phyloP scores from a whole-genome alignment of 35 echinoderm and acorn worm genomes.

The Heliocidaris tuberculata region DNA sequence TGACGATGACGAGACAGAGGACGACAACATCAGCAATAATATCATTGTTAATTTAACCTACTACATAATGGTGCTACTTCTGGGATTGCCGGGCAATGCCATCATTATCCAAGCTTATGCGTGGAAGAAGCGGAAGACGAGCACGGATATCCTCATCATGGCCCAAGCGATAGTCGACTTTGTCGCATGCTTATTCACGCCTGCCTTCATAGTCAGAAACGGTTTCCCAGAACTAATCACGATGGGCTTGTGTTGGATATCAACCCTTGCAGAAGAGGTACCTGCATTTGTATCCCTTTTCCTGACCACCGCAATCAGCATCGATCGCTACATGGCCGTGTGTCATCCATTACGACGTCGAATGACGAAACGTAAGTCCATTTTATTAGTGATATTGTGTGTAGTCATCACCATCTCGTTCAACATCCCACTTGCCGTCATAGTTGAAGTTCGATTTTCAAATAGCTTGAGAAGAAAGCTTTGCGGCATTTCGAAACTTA shows the following conservation, averaged over 20 bases:
- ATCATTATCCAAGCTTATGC: neutral
- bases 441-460: neutral
- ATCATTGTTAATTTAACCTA: neutral
- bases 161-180: constrained; percentile 34
- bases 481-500: neutral
- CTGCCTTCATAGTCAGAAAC: neutral
- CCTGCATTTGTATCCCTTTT: neutral
- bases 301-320: constrained; percentile 12
- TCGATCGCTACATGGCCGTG: constrained; percentile 45
- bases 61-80: neutral
- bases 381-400: neutral
- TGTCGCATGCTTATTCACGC: constrained; percentile 21
- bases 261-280: neutral
- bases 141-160: constrained; percentile 43
- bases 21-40: neutral
- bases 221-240: neutral
- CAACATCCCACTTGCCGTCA: neutral
- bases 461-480: neutral
- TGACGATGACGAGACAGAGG: neutral
- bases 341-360: constrained; percentile 20
- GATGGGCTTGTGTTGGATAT: neutral
- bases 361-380: neutral
- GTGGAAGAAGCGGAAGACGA: neutral
- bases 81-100: constrained; percentile 20
- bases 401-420: neutral